Evolutionary conservation across 2,888 invertebrate genomes (phyloP).

Genomic region (Ceramica pisi): DNA sequence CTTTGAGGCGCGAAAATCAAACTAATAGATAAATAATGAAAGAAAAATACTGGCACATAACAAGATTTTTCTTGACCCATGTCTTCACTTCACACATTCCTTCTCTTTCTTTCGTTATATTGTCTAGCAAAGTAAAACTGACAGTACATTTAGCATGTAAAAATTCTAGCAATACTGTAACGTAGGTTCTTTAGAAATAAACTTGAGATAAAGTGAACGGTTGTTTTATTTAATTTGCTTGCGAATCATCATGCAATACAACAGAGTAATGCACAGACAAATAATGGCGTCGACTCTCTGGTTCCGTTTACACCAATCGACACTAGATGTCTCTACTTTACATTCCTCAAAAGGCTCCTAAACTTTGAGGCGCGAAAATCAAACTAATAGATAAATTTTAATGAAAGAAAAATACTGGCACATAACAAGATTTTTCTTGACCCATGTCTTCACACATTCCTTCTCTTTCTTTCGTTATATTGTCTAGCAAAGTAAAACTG

Average conservation of each 20-base stretch:
- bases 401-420: conserved; percentile 13
- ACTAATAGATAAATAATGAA: no score
- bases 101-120: background rate
- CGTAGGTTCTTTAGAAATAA: no score
- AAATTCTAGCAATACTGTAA: conserved; percentile 52
- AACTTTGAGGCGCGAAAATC: background rate
- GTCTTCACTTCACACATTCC: no score
- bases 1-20: background rate
- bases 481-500: background rate
- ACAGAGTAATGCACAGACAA: no score
- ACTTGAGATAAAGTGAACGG: no score
- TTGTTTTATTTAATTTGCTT: no score
- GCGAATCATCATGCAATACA: no score
- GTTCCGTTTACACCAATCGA: no score
- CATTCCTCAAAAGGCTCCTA: background rate
- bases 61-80: background rate
- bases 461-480: background rate
- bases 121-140: background rate
- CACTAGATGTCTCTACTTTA: no score
- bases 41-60: conserved; percentile 9
- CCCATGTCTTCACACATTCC: background rate
- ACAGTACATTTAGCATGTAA: conserved; percentile 41
- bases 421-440: background rate
- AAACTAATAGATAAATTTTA: no score
- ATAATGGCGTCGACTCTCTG: no score